Base-by-base conservation (phyloP, 2,113 vertebrate genomes). In the Cervus canadensis region DNA sequence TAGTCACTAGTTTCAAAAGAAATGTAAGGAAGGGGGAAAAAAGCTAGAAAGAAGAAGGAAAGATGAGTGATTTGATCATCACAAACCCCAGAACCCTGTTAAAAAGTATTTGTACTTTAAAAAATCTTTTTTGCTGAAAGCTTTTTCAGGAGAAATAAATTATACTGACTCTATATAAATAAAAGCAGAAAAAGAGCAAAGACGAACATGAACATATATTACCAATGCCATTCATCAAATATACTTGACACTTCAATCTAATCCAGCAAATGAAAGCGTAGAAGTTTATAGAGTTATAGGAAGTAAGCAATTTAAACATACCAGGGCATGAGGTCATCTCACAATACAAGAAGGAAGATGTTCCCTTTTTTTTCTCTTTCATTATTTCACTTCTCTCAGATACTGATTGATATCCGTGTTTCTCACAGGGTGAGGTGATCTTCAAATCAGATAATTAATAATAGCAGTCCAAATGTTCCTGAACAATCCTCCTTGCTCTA, bases 241-340 rank as follows among this genome's bases (percentile, higher is more conserved):
- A 89, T 97, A 98, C 98, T 98, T 99, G 99, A 99, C 99, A 99
- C 99, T 99, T 99, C 98, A 99, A 99, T 99, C 99, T 99, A 99
- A 99, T 98, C 98, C 98, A 17, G 98, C 99, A 99, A 99, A 99
- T 99, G 99, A 99, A 99, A 99, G 99, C 99, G 99, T 98, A 98
- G 99, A 99, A 99, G 98, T 99, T 98, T 99, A 99, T 99, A 98
- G 99, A 99, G 99, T 99, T 98, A 99, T 99, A 99, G 99, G 99
- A 99, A 99, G 98, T 99, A 99, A 99, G 99, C 99, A 99, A 99
- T 99, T 99, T 99, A 99, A 99, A 98, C 94, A 64, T 97, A 98
- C 97, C 97, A 97, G 98, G 98, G 97, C 98, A 98, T 98, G 99
- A 99, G 99, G 99, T 99, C 99, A 98, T 98, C 98, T 98, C 98